These are phyloP conservation scores for Dendronephthya gigantea DNA, from an alignment of 64 coral and sea anemone species.

Conservation along the genomic window DNA sequence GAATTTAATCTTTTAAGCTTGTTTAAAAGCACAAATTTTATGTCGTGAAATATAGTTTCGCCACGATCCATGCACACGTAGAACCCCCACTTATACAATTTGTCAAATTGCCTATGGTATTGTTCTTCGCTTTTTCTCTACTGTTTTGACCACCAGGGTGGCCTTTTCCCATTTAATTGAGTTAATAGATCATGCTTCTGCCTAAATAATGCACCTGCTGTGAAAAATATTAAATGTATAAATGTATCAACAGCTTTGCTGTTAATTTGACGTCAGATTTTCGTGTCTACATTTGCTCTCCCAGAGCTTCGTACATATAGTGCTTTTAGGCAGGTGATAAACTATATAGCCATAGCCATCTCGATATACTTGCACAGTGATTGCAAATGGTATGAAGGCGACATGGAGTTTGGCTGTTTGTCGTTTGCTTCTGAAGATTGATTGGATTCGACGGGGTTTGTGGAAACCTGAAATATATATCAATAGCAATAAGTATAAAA, in stretches of 20 bases:
- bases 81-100: not conserved
- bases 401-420: not conserved
- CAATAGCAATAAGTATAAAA: not conserved
- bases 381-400: not conserved
- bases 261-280: not conserved
- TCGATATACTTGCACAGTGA: not conserved
- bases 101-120: not conserved
- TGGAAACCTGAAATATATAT: not conserved
- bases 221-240: not conserved
- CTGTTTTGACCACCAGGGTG: not conserved
- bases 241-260: not conserved
- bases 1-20: too few relatives aligned
- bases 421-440: not conserved
- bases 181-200: not conserved
- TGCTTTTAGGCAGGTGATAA: not conserved
- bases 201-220: not conserved
- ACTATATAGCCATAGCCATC: not conserved
- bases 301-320: not conserved
- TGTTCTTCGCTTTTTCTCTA: not conserved
- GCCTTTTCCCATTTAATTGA: not conserved
- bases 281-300: not conserved
- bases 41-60: too few relatives aligned
- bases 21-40: too few relatives aligned
- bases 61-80: not conserved
- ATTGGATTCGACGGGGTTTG: not conserved